Evolutionary conservation across 2,797 vertebrate species (phyloP).

Genomic region (Danio albolineatus): DNA sequence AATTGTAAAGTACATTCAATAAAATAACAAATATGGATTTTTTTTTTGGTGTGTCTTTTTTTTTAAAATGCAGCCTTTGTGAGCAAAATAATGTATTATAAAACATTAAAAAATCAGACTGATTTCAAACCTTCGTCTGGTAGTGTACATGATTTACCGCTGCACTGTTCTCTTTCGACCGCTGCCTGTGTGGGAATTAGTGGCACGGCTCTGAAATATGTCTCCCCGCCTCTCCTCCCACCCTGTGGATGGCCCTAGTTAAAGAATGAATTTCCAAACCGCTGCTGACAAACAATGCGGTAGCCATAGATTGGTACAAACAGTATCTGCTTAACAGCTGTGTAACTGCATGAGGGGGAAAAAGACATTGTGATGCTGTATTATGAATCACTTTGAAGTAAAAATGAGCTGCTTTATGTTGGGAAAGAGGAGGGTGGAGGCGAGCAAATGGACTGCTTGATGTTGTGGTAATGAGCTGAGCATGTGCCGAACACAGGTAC

Average conservation of each 20-base stretch:
- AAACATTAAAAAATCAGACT: too few relatives aligned
- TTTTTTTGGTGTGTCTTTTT: too few relatives aligned
- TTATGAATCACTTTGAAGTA: slow-evolving; percentile 79
- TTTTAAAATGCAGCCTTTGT: too few relatives aligned
- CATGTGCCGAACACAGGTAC: slow-evolving; percentile 59
- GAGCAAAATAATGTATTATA: too few relatives aligned
- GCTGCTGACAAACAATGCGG: slow-evolving; percentile 80
- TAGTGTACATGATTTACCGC: slow-evolving; percentile 49
- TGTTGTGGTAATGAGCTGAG: slow-evolving; percentile 70
- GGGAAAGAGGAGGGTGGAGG: slow-evolving; percentile 59
- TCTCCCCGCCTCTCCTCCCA: slow-evolving; percentile 3
- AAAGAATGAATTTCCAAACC: slow-evolving; percentile 79
- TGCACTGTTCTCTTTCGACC: slow-evolving; percentile 24
- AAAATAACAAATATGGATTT: too few relatives aligned
- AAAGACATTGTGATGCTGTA: slow-evolving; percentile 66
- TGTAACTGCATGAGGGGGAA: slow-evolving; percentile 68
- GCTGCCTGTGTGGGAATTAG: slow-evolving; percentile 33
- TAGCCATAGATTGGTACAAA: slow-evolving; percentile 79
- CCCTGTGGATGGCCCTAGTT: slow-evolving; percentile 62
- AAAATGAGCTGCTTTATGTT: slow-evolving; percentile 64
- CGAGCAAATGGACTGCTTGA: slow-evolving; percentile 66
- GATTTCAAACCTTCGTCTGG: too few relatives aligned
- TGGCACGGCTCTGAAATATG: slow-evolving; percentile 6
- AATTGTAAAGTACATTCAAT: too few relatives aligned
- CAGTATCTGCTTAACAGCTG: slow-evolving; percentile 82